Base-by-base conservation (phyloP, 1,140 invertebrate genomes). In the Drosophila fuyamai region DNA sequence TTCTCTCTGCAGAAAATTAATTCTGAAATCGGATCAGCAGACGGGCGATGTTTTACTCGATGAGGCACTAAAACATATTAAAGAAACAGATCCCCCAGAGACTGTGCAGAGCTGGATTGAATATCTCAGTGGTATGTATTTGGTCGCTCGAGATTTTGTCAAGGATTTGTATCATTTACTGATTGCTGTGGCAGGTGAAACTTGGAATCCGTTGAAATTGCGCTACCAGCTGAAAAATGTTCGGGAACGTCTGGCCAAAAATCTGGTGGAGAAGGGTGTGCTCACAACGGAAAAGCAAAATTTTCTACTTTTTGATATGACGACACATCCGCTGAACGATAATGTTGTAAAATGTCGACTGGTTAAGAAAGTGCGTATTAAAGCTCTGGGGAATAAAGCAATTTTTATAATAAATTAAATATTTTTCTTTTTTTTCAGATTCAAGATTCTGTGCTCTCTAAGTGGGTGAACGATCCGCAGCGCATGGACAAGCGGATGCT, bases 221-320 rank as follows among this genome's bases (percentile, higher is more conserved):
- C 95, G 97, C 84, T 99, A 99, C 93, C 99, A 99, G 92, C 94
- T 99, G 77, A 97, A 99, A 93, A 99, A 99, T 95, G 99, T 99
- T 0, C 95, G 99, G 74, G 99, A 99, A 94, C 95, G 99, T 90
- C 94, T 99, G 90, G 99, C 99, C 10, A 99, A 99, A 93, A 99
- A 99, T 94, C 94, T 99, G 81, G 99, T 99, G 16, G 99, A 99
- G 93, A 99, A 99, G 94, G 99, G 99, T 76, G 98, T 99, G n/a
- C 95, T 99, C 68, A 99, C 98, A 50, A 99, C 99, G 56, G 99
- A 99, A 93, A 99, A 99, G 94, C 99, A 99, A 94, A 99, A 99
- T 94, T 99, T 99, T 93, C 94, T 99, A 76, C 94, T 99, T 16
- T 99, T 99, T 94, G 99, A 99, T 94, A 99, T 99, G 98, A 99